Evolutionary conservation across 2,888 invertebrate genomes (phyloP).

Genomic region (Cerceris rybyensis): DNA sequence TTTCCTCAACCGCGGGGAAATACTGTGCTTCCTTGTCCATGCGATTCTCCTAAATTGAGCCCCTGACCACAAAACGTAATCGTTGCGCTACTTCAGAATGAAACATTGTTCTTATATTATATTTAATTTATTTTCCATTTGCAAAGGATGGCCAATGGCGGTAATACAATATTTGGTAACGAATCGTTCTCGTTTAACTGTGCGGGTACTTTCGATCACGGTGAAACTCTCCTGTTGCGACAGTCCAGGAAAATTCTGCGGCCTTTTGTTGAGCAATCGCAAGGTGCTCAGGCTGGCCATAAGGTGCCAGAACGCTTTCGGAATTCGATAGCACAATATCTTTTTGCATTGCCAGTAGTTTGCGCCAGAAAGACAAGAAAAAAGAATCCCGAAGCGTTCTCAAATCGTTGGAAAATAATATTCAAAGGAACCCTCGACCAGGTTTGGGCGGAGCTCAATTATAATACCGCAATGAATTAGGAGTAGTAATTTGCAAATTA

Average conservation of each 20-base stretch:
- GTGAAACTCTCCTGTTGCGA: conserved; percentile 73
- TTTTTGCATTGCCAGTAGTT: not conserved
- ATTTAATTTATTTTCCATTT: conserved; percentile 23
- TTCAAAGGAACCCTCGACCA: too few relatives aligned
- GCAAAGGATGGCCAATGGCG: conserved; percentile 15
- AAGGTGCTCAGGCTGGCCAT: conserved; percentile 14
- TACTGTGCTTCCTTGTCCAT: too few relatives aligned
- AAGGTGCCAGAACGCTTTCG: conserved; percentile 46
- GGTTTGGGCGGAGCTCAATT: too few relatives aligned
- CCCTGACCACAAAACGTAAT: too few relatives aligned
- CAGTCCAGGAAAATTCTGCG: conserved; percentile 71
- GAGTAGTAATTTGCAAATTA: too few relatives aligned
- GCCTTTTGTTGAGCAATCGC: conserved; percentile 67
- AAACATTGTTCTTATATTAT: not conserved
- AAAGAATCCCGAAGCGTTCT: not conserved
- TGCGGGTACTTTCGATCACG: conserved; percentile 68
- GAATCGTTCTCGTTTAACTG: conserved; percentile 50
- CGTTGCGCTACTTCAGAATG: too few relatives aligned
- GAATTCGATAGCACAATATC: conserved; percentile 47
- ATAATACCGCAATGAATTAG: too few relatives aligned
- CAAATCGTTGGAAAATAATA: not conserved
- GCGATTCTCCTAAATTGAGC: too few relatives aligned
- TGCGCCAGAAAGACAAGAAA: not conserved
- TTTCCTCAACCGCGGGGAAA: too few relatives aligned
- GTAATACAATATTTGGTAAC: conserved; percentile 67